Conservation (phyloP, 2,888 invertebrate genomes). For the Chrysodeixis includens region DNA sequence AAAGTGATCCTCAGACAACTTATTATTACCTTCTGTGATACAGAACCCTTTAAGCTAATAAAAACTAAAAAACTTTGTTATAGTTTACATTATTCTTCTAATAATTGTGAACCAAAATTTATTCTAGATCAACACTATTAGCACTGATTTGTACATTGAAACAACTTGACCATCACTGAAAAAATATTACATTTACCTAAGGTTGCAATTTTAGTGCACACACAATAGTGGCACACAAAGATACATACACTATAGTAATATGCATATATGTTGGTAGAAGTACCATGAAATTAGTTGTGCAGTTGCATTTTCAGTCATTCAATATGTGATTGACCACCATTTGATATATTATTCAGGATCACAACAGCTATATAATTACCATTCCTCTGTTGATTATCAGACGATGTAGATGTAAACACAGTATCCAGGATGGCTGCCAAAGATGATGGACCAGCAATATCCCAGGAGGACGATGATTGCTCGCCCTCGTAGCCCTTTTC, state of each 20-base stretch:
- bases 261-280: not conserved
- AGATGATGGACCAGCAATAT: constrained; percentile 86
- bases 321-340: constrained; percentile 5
- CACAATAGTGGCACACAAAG: too few relatives aligned
- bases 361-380: constrained; percentile 64
- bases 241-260: not conserved
- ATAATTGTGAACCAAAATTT: too few relatives aligned
- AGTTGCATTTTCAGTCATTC: not conserved
- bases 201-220: too few relatives aligned
- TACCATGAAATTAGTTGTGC: not conserved
- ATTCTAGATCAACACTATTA: not conserved
- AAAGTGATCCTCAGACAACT: too few relatives aligned
- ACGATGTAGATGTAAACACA: constrained; percentile 89
- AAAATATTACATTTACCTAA: too few relatives aligned
- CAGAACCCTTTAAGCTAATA: too few relatives aligned
- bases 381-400: constrained; percentile 78
- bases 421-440: constrained; percentile 91
- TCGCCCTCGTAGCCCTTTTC: constrained; percentile 81
- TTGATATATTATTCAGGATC: constrained; percentile 8
- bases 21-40: too few relatives aligned
- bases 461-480: constrained; percentile 80
- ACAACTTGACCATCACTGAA: too few relatives aligned
- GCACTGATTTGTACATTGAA: not conserved
- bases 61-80: too few relatives aligned
- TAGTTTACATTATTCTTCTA: too few relatives aligned